Evolutionary conservation across 2,888 invertebrate genomes (phyloP).

Genomic region (Tenthredo livida): DNA sequence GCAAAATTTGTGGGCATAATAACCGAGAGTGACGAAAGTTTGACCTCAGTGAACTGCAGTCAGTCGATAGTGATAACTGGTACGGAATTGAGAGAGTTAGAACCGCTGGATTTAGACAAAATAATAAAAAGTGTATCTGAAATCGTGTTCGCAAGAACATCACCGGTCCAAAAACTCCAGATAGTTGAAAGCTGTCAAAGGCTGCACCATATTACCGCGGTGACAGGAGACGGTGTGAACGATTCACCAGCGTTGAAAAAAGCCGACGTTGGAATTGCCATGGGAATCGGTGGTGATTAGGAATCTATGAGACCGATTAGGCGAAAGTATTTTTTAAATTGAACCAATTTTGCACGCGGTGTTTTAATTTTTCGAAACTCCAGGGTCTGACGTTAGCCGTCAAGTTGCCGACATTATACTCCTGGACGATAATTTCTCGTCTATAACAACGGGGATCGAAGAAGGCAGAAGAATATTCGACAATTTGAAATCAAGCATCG

Average conservation of each 20-base stretch:
- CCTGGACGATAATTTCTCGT: not conserved
- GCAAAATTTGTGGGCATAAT: not conserved
- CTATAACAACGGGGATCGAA: conserved; percentile 78
- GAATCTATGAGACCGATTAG: too few species aligned
- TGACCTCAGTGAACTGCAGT: not conserved
- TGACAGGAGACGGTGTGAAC: not conserved
- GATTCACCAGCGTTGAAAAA: not conserved
- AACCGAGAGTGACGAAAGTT: not conserved
- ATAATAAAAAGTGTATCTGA: not conserved
- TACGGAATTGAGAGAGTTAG: not conserved
- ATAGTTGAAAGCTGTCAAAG: not conserved
- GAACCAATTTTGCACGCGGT: not conserved
- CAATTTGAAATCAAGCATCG: conserved; percentile 81
- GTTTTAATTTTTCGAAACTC: not conserved
- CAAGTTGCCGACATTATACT: not conserved
- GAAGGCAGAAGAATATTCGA: conserved; percentile 80
- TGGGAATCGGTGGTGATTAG: not conserved
- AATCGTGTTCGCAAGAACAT: not conserved
- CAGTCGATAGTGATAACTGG: not conserved
- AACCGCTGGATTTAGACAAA: not conserved
- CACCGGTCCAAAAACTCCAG: not conserved
- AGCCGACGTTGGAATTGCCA: too few species aligned
- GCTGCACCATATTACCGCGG: not conserved
- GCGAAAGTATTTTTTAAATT: not conserved
- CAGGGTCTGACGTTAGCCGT: not conserved